Percentiles rank a stretch among this genome's conserved stretches.
These are phyloP conservation scores for Phrynocephalus guinanensis DNA, from an alignment of 2,797 vertebrate genomes.

Conservation along the genomic window DNA sequence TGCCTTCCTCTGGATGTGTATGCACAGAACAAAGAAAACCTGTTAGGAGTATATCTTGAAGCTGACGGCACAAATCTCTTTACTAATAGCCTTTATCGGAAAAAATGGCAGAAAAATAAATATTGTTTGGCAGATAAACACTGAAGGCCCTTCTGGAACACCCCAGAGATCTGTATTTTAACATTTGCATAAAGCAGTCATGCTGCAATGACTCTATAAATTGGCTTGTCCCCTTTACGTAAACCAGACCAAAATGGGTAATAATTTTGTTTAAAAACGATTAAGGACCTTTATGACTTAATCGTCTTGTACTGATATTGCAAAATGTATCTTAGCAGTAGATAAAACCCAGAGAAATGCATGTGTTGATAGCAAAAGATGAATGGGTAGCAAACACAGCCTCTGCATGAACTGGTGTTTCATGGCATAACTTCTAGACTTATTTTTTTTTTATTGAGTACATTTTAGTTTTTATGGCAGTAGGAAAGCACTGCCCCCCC, in stretches of 20 bases:
- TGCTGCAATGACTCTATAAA: slow-evolving; percentile 21
- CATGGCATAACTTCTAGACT: neutral
- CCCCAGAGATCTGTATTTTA: slow-evolving; percentile 24
- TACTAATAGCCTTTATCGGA: slow-evolving; percentile 50
- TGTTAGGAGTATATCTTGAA: slow-evolving; percentile 40
- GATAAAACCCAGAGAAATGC: neutral
- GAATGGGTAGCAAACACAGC: neutral
- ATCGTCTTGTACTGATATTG: slow-evolving; percentile 6
- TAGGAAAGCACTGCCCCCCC: neutral
- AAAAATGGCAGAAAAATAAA: slow-evolving; percentile 47
- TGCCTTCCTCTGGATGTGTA: slow-evolving; percentile 26
- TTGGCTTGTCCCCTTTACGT: slow-evolving; percentile 15
- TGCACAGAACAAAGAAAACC: slow-evolving; percentile 38
- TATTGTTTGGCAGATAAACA: slow-evolving; percentile 14
- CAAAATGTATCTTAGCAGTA: neutral
- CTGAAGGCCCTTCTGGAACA: slow-evolving; percentile 21
- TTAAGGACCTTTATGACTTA: slow-evolving; percentile 16
- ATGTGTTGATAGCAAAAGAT: slow-evolving; percentile 7
- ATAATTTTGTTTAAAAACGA: slow-evolving; percentile 26
- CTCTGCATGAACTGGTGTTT: neutral
- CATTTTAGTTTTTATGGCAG: slow-evolving; percentile 11
- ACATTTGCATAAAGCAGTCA: neutral
- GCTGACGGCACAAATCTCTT: slow-evolving; percentile 30
- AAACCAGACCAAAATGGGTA: neutral
- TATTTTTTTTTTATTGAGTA: neutral